Evolutionary conservation across 1,140 invertebrate species (phyloP).

Genomic region (Stenopsyche tienmushanensis): DNA sequence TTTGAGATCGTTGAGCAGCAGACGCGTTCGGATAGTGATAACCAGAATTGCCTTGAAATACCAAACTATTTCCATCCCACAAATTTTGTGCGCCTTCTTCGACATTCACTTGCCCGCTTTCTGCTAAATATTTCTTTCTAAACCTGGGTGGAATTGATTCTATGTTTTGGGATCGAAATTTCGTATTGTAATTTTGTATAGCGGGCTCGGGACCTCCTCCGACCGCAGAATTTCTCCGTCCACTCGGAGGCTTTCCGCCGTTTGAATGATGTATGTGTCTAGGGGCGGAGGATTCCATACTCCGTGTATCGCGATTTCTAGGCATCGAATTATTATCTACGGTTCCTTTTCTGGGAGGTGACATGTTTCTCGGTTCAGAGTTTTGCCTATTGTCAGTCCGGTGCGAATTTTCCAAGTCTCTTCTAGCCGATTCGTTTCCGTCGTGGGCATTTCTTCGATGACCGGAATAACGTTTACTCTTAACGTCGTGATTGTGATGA

Average conservation of each 20-base stretch:
- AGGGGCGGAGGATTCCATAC: slow-evolving; percentile 54
- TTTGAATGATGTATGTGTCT: slow-evolving; percentile 44
- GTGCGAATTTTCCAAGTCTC: slow-evolving; percentile 16
- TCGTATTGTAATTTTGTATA: slow-evolving; percentile 43
- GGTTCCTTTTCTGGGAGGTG: slow-evolving; percentile 44
- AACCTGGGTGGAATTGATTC: slow-evolving; percentile 55
- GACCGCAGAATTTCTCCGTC: slow-evolving; percentile 52
- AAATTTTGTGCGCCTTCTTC: slow-evolving; percentile 12
- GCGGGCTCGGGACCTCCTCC: slow-evolving; percentile 43
- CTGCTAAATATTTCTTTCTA: slow-evolving; percentile 55
- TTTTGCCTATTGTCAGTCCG: slow-evolving; percentile 49
- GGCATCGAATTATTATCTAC: slow-evolving; percentile 46
- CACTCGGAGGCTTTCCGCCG: slow-evolving; percentile 54
- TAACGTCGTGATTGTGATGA: slow-evolving; percentile 31
- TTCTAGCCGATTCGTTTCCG: slow-evolving; percentile 11
- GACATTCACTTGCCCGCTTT: slow-evolving; percentile 45
- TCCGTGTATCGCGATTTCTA: slow-evolving; percentile 53
- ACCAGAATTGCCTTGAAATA: slow-evolving; percentile 21
- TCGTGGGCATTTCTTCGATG: slow-evolving; percentile 28
- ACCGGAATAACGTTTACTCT: slow-evolving; percentile 32
- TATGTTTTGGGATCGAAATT: slow-evolving; percentile 44
- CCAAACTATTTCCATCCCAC: slow-evolving; percentile 26
- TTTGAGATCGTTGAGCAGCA: slow-evolving; percentile 52
- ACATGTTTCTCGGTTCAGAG: slow-evolving; percentile 53
- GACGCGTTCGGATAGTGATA: slow-evolving; percentile 44